phyloP scores from a whole-genome alignment of 1,140 invertebrate genomes.

The Hycleus cichorii region DNA sequence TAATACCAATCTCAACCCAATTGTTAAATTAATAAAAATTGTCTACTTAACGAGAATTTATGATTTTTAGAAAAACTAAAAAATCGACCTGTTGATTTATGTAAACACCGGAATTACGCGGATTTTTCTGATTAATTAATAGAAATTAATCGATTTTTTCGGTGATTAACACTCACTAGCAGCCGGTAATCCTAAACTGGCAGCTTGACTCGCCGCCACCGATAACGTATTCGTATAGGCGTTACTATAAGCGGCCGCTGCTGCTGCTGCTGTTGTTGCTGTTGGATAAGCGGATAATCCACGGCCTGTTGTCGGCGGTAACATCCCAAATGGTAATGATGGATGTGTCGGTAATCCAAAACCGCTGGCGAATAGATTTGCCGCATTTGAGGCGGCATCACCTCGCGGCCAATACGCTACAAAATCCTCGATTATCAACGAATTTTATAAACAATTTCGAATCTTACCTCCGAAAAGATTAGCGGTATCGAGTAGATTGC shows the following conservation, averaged over 20 bases:
- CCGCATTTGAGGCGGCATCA: slow-evolving; percentile 41
- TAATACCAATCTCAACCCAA: too few species aligned
- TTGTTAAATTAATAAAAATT: too few species aligned
- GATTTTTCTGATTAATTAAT: too few species aligned
- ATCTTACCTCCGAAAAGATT: slow-evolving; percentile 54
- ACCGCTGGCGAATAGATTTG: slow-evolving; percentile 46
- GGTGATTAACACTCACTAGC: slow-evolving; percentile 48
- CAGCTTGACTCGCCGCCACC: slow-evolving; percentile 72
- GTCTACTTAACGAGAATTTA: too few species aligned
- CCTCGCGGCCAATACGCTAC: slow-evolving; percentile 61
- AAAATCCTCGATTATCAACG: slow-evolving; percentile 19
- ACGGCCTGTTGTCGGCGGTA: slow-evolving; percentile 30
- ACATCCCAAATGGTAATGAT: slow-evolving; percentile 36
- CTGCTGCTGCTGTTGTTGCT: slow-evolving; percentile 41
- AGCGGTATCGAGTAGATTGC: slow-evolving; percentile 55
- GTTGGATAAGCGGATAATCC: slow-evolving; percentile 21
- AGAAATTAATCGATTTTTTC: neutral
- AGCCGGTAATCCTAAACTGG: slow-evolving; percentile 58
- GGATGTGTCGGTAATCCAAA: slow-evolving; percentile 49
- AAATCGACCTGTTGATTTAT: slow-evolving; percentile 19
- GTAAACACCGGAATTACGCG: neutral
- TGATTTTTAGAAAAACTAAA: neutral
- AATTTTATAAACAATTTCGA: neutral
- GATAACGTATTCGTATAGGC: slow-evolving; percentile 66
- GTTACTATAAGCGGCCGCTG: slow-evolving; percentile 46